phyloP scores from a whole-genome alignment of 2,888 invertebrate species.

The Strigamia transsilvanica region DNA sequence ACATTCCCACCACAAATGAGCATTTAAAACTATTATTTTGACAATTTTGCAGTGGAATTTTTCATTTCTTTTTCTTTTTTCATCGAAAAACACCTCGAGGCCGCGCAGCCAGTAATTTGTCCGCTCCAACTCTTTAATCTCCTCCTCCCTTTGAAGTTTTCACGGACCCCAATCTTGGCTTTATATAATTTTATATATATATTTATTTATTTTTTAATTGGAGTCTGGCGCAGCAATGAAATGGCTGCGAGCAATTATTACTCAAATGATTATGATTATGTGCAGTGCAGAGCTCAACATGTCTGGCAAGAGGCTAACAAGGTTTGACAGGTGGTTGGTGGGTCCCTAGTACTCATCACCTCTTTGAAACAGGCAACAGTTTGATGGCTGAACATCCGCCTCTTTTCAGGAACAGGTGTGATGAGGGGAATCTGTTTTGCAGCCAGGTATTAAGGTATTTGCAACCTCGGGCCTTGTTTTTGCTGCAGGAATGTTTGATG shows the following conservation, averaged over 20 bases:
- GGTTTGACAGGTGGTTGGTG: constrained; percentile 46
- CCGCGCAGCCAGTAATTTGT: constrained; percentile 12
- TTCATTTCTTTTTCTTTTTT: neutral
- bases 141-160: neutral
- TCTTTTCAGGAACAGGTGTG: constrained; percentile 26
- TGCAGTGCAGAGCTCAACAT: constrained; percentile 27
- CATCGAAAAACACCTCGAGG: neutral
- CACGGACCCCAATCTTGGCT: neutral
- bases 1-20: too few species aligned
- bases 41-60: too few species aligned
- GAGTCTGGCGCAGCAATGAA: constrained; percentile 30
- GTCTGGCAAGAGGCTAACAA: constrained; percentile 45
- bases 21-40: too few species aligned
- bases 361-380: neutral
- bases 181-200: neutral
- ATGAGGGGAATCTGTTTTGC: neutral
- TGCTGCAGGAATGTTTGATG: neutral
- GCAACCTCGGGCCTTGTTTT: neutral
- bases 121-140: constrained; percentile 9
- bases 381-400: constrained; percentile 36
- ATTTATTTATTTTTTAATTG: constrained; percentile 3
- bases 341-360: constrained; percentile 36
- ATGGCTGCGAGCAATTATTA: constrained; percentile 49
- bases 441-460: neutral
- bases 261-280: constrained; percentile 13